Evolutionary conservation across 2,113 vertebrate species (phyloP).

Genomic region (Macheiramphus alcinus): DNA sequence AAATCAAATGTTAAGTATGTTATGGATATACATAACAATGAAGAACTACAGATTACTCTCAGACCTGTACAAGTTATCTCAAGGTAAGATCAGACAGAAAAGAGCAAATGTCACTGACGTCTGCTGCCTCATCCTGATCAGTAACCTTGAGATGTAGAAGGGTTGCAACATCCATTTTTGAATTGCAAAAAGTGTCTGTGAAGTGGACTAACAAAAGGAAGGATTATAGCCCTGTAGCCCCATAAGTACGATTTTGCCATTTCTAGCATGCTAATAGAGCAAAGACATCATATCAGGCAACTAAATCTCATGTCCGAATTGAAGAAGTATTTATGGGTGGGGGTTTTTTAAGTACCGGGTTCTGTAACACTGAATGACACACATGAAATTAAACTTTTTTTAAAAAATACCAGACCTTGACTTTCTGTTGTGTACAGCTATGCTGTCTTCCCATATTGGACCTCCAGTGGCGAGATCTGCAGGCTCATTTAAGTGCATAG

Average conservation of each 20-base stretch:
- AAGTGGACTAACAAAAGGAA: background rate
- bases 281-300: background rate
- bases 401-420: background rate
- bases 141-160: background rate
- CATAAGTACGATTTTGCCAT: background rate
- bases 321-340: background rate
- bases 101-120: background rate
- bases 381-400: background rate
- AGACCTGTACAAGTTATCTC: background rate
- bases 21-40: background rate
- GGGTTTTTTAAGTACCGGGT: background rate
- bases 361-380: background rate
- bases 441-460: background rate
- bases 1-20: background rate
- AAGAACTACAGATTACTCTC: background rate
- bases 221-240: background rate
- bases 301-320: background rate
- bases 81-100: background rate
- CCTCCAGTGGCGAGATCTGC: background rate
- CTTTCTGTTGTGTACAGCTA: background rate
- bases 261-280: background rate
- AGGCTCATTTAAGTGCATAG: background rate
- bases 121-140: background rate
- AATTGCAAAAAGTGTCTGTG: background rate
- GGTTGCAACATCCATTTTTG: background rate